phyloP scores from a whole-genome alignment of 2,888 invertebrate species.

The Sarcophaga carnaria region DNA sequence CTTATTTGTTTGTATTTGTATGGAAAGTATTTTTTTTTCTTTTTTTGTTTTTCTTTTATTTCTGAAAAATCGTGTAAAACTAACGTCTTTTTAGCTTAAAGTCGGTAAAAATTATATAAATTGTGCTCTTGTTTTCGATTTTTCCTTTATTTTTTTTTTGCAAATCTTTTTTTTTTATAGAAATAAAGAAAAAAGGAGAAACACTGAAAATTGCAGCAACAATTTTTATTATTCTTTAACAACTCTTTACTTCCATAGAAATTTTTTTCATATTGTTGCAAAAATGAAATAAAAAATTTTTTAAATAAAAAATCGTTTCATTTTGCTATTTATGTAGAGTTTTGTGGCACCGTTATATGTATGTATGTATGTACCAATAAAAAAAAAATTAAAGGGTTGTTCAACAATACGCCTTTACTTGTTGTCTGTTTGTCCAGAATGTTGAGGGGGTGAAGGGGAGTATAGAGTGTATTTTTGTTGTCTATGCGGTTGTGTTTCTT shows the following conservation, averaged over 20 bases:
- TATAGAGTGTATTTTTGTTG: constrained; percentile 1
- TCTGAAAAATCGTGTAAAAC: constrained; percentile 49
- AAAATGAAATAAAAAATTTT: background rate
- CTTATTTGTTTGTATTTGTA: constrained; percentile 66
- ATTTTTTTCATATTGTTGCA: background rate
- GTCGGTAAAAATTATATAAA: constrained; percentile 19
- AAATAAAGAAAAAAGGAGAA: constrained; percentile 18
- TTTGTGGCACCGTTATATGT: background rate
- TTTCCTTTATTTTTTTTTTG: background rate
- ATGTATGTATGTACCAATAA: too few relatives aligned
- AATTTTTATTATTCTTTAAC: constrained; percentile 35
- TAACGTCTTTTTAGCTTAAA: constrained; percentile 54
- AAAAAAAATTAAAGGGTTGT: constrained; percentile 32
- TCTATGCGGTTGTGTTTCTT: constrained; percentile 7
- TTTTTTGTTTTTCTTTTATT: too few relatives aligned
- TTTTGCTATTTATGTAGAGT: constrained; percentile 9
- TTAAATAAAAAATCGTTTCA: constrained; percentile 35
- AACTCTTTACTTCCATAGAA: constrained; percentile 18
- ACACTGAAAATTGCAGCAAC: constrained; percentile 47
- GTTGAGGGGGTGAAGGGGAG: background rate
- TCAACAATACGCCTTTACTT: constrained; percentile 43
- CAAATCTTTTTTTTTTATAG: background rate
- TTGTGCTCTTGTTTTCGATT: background rate
- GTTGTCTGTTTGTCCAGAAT: background rate
- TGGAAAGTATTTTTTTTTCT: background rate